Conservation (phyloP, 30 jellyfish, hydroid and myxozoan species). For the Cassiopea andromeda region DNA sequence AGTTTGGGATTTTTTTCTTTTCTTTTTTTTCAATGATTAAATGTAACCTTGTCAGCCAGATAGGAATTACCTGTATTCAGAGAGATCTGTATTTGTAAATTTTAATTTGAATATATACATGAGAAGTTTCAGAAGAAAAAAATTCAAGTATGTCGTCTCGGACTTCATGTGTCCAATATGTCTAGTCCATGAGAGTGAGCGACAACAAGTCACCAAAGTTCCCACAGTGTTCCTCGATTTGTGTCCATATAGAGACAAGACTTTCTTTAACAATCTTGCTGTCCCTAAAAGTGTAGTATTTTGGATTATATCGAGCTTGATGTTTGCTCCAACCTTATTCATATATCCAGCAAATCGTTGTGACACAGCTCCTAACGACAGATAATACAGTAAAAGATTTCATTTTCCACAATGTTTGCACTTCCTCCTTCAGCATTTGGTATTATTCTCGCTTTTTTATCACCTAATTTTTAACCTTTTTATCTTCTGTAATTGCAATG, state of each 20-base stretch:
- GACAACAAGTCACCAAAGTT: neutral
- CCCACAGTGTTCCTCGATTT: neutral
- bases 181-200: neutral
- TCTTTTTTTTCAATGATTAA: too few relatives aligned
- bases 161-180: neutral
- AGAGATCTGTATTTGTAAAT: too few relatives aligned
- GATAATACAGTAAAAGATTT: neutral
- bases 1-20: too few relatives aligned
- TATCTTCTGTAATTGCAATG: constrained; percentile 10
- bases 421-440: constrained; percentile 8
- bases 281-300: neutral
- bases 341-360: neutral
- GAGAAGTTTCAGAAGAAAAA: neutral
- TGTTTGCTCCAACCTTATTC: neutral
- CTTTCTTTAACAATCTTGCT: constrained; percentile 5
- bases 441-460: neutral
- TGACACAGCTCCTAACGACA: constrained; percentile 6
- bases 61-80: too few relatives aligned
- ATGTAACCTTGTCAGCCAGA: too few relatives aligned
- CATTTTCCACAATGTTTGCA: neutral
- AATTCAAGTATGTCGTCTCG: neutral
- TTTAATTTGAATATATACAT: too few relatives aligned
- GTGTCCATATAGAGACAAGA: neutral
- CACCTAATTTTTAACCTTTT: neutral
- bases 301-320: neutral